Conservation (phyloP, 2,888 invertebrate species). For the Endomychus coccineus region DNA sequence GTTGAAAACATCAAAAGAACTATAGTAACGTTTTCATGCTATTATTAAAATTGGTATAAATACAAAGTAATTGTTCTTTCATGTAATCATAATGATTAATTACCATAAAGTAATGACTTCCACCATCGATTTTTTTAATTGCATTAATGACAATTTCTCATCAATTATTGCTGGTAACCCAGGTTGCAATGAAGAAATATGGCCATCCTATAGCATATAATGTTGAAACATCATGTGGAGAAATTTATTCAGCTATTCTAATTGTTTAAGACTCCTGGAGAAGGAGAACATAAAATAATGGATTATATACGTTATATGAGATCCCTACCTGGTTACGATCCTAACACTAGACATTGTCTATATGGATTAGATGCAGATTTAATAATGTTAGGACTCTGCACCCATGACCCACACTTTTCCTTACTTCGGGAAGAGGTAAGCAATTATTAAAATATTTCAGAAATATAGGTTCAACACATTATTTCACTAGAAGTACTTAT, state of each 20-base stretch:
- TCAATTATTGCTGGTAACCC: no score
- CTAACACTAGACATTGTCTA: constrained; percentile 90
- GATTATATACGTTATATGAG: constrained; percentile 91
- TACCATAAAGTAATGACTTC: no score
- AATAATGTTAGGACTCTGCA: constrained; percentile 91
- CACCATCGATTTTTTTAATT: no score
- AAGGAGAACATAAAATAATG: constrained; percentile 99
- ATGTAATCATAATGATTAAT: no score
- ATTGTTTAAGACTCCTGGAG: constrained; percentile 72
- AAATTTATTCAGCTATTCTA: constrained; percentile 2
- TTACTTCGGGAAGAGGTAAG: constrained; percentile 85
- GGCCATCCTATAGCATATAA: no score
- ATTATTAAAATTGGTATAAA: no score
- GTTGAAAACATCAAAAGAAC: no score
- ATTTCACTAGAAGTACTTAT: constrained; percentile 1
- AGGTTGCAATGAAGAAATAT: not conserved
- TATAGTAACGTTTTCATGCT: no score
- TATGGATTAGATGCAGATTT: constrained; percentile 97
- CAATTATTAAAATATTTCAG: no score
- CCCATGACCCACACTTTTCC: constrained; percentile 94
- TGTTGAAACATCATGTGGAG: no score
- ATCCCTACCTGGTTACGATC: constrained; percentile 75
- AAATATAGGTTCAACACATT: constrained; percentile 3
- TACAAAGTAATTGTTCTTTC: no score
- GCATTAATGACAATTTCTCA: no score